Evolutionary conservation across 2,888 invertebrate genomes (phyloP).

Genomic region (Drosophila melanocephala): DNA sequence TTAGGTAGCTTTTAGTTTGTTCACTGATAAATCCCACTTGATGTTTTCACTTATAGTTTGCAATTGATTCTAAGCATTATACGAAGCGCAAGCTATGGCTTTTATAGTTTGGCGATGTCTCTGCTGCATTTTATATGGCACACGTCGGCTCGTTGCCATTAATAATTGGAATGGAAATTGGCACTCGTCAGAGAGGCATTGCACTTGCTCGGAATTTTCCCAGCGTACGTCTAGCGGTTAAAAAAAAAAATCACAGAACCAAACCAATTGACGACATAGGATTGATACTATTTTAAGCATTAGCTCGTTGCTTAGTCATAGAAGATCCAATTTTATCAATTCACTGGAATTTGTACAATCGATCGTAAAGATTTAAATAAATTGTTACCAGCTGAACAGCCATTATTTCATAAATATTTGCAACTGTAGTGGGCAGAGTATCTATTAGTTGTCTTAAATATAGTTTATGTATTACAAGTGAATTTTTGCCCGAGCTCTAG

Average conservation of each 20-base stretch:
- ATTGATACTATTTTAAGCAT: slow-evolving; percentile 57
- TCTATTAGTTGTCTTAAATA: not conserved
- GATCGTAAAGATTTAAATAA: not conserved
- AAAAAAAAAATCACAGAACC: slow-evolving; percentile 54
- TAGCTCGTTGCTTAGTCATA: not conserved
- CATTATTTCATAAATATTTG: not conserved
- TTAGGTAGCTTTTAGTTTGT: not conserved
- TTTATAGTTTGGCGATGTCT: slow-evolving; percentile 53
- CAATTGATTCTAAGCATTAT: slow-evolving; percentile 33
- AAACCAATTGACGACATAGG: slow-evolving; percentile 23
- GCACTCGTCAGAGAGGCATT: slow-evolving; percentile 29
- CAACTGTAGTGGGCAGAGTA: too few relatives aligned
- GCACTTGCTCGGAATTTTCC: slow-evolving; percentile 55
- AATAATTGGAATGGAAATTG: slow-evolving; percentile 10
- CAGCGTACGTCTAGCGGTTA: slow-evolving; percentile 44
- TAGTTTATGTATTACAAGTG: not conserved
- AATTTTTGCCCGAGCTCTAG: not conserved
- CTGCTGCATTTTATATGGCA: slow-evolving; percentile 51
- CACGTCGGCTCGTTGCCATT: slow-evolving; percentile 44
- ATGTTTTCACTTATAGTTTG: slow-evolving; percentile 28
- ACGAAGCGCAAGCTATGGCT: slow-evolving; percentile 19
- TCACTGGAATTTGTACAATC: slow-evolving; percentile 28
- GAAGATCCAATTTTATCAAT: slow-evolving; percentile 10
- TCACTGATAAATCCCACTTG: not conserved
- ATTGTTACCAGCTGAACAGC: not conserved